phyloP scores from a whole-genome alignment of 1,140 invertebrate genomes.

The Heliothis virescens region DNA sequence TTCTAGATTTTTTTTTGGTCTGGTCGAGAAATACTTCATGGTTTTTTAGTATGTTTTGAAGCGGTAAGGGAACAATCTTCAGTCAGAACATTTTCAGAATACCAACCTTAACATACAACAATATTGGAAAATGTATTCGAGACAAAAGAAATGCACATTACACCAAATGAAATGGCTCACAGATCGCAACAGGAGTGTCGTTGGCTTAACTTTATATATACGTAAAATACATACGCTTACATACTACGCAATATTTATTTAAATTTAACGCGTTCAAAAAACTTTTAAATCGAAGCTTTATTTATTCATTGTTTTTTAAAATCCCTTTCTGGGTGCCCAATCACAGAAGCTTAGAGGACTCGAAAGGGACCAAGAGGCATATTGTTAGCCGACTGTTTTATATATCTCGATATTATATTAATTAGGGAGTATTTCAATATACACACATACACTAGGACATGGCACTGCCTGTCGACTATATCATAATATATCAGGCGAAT shows the following conservation, averaged over 20 bases:
- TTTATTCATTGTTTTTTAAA: conserved; percentile 40
- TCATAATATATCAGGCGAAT: conserved; percentile 37
- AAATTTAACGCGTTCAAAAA: conserved; percentile 50
- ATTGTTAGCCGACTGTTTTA: conserved; percentile 37
- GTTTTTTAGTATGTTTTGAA: too few species aligned
- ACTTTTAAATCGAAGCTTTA: conserved; percentile 44
- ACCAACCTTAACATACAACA: conserved; percentile 42
- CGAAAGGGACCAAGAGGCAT: conserved; percentile 33
- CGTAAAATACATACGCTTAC: conserved; percentile 50
- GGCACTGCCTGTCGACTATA: conserved; percentile 59
- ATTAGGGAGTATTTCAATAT: conserved; percentile 53
- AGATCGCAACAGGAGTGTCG: conserved; percentile 1
- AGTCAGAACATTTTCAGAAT: conserved; percentile 5
- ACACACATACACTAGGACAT: conserved; percentile 61
- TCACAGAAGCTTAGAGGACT: background rate
- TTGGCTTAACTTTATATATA: conserved; percentile 26
- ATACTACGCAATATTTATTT: conserved; percentile 52
- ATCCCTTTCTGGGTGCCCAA: conserved; percentile 3
- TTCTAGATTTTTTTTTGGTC: too few species aligned
- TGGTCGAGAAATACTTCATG: too few species aligned
- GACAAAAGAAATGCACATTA: conserved; percentile 47
- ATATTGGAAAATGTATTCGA: conserved; percentile 48
- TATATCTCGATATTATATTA: conserved; percentile 39
- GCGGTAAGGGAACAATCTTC: background rate
- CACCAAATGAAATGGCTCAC: background rate